Evolutionary conservation across 2,113 vertebrate species (phyloP).

Genomic region (Anolis carolinensis): DNA sequence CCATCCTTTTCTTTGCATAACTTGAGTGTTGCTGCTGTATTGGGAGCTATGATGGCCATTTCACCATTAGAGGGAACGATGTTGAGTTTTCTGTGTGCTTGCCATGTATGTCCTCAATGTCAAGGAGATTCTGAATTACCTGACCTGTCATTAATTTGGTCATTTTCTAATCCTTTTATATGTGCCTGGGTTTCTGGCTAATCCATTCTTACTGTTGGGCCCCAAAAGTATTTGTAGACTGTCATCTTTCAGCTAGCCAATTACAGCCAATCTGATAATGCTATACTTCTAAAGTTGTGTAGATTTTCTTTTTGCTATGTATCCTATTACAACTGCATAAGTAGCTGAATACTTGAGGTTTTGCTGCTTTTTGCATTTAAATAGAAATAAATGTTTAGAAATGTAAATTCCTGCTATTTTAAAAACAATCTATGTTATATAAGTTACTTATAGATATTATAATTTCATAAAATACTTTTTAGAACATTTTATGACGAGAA

Average conservation of each 20-base stretch:
- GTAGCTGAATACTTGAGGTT: background rate
- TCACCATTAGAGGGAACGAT: background rate
- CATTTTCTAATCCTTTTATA: background rate
- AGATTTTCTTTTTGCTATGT: background rate
- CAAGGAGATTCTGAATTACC: background rate
- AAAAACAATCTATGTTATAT: too few species aligned
- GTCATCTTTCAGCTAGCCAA: background rate
- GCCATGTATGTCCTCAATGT: background rate
- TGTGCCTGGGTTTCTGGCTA: background rate
- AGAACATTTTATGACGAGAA: too few species aligned
- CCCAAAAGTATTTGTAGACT: background rate
- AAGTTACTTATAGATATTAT: too few species aligned
- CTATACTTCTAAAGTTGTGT: background rate
- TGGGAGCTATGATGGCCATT: too few species aligned
- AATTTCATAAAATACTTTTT: too few species aligned
- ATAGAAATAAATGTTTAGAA: too few species aligned
- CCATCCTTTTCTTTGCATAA: too few species aligned
- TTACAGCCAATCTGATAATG: background rate
- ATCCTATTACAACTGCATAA: background rate
- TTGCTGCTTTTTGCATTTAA: background rate
- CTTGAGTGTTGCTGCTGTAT: too few species aligned
- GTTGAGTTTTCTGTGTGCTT: background rate
- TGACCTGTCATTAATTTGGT: background rate
- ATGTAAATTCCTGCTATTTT: too few species aligned
- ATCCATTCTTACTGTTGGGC: background rate